Evolutionary conservation across 2,797 vertebrate genomes (phyloP), one percentile per base, ranked within the genome.

Genomic region (Setipinna tenuifilis): DNA sequence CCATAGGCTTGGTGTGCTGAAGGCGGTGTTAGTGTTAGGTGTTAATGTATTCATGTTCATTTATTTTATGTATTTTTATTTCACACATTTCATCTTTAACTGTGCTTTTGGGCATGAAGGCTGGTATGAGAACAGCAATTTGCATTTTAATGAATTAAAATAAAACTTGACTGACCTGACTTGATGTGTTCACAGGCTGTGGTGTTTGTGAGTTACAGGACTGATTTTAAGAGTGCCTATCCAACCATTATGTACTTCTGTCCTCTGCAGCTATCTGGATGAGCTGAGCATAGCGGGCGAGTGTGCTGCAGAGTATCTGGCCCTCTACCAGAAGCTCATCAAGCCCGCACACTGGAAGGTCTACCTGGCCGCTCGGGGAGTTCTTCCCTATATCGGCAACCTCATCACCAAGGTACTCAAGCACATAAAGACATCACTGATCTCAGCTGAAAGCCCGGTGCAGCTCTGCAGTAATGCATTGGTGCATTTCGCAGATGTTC

Each of bases 341-440:
- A 97, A 98, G 86, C 98, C 98, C 0, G 96, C 97, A 14, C 97
- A 99, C 92, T 99, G 98, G 98, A 99, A 99, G 89, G 96, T 99
- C 87, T 99, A 99, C 92, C 94, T 99, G 87, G 98, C 98, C 6
- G 98, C 98, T 0, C 95, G 98, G 0, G 98, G 98, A 0, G 98
- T 99, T 89, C 94, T 99, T 89, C 98, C 98, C 31, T 99, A 99
- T 2, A 96, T 99, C 0, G 98, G 98, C 83, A 99, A 97, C 93
- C 96, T 99, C 87, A 99, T 99, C 92, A 99, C 98, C 41, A 99
- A 99, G 98, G 98, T 98, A 94, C 59, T 41, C 28, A 80, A 81
- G n/a, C 41, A 31, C 16, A 19, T 28, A 71, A 19, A 25, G 6
- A n/a, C 82, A 65, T 35, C 23, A 25, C 2, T 28, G 25, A 41